A percentile compares a stretch with the other conserved stretches of the same genome.
phyloP scores from a whole-genome alignment of 2,797 vertebrate species.

The Chiloscyllium punctatum region DNA sequence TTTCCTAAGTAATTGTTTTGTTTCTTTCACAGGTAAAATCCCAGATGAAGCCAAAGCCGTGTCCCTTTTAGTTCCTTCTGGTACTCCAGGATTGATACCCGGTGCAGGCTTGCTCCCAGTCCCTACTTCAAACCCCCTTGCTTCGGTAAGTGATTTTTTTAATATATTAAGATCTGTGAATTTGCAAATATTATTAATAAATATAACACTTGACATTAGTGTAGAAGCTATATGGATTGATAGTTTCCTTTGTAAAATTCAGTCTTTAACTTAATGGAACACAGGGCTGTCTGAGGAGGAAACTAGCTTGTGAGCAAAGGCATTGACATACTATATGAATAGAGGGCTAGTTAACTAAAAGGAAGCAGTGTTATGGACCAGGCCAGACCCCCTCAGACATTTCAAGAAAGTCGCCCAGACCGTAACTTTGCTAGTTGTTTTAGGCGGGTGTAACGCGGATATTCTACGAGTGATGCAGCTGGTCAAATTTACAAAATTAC shows the following conservation, averaged over 20 bases:
- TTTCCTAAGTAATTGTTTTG: conserved; percentile 40
- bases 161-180: background rate
- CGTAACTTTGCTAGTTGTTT: no score
- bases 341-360: no score
- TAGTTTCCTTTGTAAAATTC: background rate
- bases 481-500: no score
- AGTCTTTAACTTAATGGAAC: background rate
- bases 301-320: background rate
- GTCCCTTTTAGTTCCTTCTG: conserved; percentile 81
- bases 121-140: conserved; percentile 75
- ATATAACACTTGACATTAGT: background rate
- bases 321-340: background rate
- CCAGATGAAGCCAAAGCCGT: conserved; percentile 96
- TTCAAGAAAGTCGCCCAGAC: no score
- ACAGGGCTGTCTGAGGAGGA: background rate
- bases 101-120: conserved; percentile 90
- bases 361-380: no score
- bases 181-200: background rate
- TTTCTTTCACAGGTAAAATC: conserved; percentile 82
- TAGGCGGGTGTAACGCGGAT: no score
- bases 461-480: no score
- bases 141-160: conserved; percentile 66
- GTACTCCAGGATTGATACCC: conserved; percentile 79
- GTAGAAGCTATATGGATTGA: background rate
- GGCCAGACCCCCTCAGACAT: no score